Conservation (phyloP, 2,888 invertebrate species). For the Abrostola tripartita region DNA sequence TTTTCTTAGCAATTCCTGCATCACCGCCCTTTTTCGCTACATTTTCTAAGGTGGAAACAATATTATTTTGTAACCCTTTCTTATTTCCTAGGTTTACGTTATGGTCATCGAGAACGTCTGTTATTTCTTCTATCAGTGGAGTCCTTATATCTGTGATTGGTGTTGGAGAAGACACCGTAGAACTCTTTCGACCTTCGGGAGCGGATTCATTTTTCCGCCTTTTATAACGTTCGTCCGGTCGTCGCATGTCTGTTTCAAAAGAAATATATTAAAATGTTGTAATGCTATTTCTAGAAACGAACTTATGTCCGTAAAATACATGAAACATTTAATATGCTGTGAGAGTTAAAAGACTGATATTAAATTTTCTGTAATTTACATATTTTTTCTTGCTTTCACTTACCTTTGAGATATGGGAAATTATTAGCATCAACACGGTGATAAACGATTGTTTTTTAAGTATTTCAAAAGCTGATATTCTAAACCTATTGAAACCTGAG, state of each 20-base stretch:
- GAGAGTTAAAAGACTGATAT: too few relatives aligned
- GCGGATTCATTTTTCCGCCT: neutral
- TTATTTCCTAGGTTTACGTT: neutral
- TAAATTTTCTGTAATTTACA: too few relatives aligned
- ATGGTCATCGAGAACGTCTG: neutral
- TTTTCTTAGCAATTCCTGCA: neutral
- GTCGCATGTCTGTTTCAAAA: conserved; percentile 8
- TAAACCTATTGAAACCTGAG: too few relatives aligned
- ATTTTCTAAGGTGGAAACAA: conserved; percentile 1
- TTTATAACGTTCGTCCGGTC: conserved; percentile 6
- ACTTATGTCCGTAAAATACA: neutral
- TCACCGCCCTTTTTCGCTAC: conserved; percentile 5
- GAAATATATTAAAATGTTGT: conserved; percentile 2
- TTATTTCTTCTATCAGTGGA: conserved; percentile 21
- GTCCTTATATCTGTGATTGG: conserved; percentile 2
- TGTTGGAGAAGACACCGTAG: neutral
- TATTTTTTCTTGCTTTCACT: too few relatives aligned
- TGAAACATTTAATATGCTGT: too few relatives aligned
- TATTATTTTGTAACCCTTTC: conserved; percentile 1
- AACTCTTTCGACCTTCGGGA: neutral
- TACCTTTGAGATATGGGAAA: too few relatives aligned
- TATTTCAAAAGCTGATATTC: too few relatives aligned
- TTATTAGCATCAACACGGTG: too few relatives aligned
- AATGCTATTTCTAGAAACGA: neutral
- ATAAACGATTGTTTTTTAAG: too few relatives aligned